A percentile compares a stretch with the other conserved stretches of the same genome.
Evolutionary conservation across 2,888 invertebrate species (phyloP).

Genomic region (Agrochola macilenta): DNA sequence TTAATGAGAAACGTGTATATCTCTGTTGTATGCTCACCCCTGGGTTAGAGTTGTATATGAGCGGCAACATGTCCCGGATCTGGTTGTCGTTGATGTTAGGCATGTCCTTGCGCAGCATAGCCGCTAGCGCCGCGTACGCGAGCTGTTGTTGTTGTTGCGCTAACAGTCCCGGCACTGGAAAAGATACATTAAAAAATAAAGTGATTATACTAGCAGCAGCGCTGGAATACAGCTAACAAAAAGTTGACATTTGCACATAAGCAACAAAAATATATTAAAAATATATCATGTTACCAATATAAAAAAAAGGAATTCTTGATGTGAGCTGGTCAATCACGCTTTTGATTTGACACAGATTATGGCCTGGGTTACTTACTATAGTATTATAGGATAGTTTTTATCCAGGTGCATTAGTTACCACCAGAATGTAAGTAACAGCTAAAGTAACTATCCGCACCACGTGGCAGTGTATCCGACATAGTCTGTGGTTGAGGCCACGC

Average conservation of each 20-base stretch:
- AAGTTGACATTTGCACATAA: background rate
- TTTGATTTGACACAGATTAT: background rate
- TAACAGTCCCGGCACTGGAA: constrained; percentile 76
- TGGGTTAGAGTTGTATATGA: constrained; percentile 91
- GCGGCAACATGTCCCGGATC: constrained; percentile 91
- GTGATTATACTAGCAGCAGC: background rate
- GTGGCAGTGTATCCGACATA: too few relatives aligned
- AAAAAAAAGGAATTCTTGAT: background rate
- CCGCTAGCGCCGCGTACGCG: constrained; percentile 86
- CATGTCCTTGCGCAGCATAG: constrained; percentile 91
- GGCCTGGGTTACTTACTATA: too few relatives aligned
- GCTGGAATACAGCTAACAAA: background rate
- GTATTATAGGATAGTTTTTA: background rate
- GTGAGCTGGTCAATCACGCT: background rate
- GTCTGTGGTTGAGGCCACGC: background rate
- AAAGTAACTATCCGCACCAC: background rate
- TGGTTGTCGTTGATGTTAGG: constrained; percentile 91
- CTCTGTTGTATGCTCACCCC: constrained; percentile 72
- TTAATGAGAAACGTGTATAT: background rate
- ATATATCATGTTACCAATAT: background rate
- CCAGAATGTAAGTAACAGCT: background rate
- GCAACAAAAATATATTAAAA: background rate
- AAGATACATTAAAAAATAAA: background rate
- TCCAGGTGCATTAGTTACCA: background rate
- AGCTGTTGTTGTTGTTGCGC: constrained; percentile 85